These are phyloP conservation scores for Phrynosoma platyrhinos DNA, from an alignment of 2,113 vertebrate genomes.

Conservation along the genomic window DNA sequence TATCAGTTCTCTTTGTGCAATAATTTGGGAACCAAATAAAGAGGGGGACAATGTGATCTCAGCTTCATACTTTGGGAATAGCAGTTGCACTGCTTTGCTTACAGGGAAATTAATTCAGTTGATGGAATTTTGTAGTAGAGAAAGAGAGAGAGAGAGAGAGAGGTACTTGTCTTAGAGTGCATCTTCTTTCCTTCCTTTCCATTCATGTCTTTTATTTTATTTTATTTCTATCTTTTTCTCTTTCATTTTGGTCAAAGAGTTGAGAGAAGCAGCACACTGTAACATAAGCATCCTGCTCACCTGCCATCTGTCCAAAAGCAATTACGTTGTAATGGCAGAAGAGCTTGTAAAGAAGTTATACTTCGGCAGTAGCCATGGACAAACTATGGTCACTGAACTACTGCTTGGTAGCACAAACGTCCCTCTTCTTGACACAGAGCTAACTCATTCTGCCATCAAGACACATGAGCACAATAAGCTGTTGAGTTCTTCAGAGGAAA, in stretches of 20 bases:
- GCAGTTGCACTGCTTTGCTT: neutral
- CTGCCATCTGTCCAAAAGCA: conserved; percentile 72
- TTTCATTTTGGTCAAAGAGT: neutral
- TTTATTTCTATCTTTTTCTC: too few species aligned
- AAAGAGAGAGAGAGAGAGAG: neutral
- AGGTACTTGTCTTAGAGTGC: conserved; percentile 4
- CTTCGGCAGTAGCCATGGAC: conserved; percentile 18
- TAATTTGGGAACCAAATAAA: neutral
- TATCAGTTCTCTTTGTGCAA: neutral
- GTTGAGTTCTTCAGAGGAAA: conserved; percentile 34
- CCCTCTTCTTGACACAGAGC: conserved; percentile 59
- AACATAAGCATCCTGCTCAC: neutral
- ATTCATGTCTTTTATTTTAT: too few species aligned
- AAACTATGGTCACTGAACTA: conserved; percentile 40
- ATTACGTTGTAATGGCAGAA: conserved; percentile 65
- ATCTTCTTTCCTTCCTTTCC: conserved; percentile 5
- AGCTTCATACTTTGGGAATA: neutral
- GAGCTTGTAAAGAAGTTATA: conserved; percentile 44
- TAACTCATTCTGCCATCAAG: conserved; percentile 62
- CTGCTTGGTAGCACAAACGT: fast-evolving
- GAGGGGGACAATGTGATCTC: neutral
- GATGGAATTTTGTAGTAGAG: neutral
- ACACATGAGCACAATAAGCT: neutral
- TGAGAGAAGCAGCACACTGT: conserved; percentile 28
- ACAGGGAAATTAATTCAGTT: neutral